Conservation (phyloP, 2,797 vertebrate species). For the Pantherophis vulpinus region DNA sequence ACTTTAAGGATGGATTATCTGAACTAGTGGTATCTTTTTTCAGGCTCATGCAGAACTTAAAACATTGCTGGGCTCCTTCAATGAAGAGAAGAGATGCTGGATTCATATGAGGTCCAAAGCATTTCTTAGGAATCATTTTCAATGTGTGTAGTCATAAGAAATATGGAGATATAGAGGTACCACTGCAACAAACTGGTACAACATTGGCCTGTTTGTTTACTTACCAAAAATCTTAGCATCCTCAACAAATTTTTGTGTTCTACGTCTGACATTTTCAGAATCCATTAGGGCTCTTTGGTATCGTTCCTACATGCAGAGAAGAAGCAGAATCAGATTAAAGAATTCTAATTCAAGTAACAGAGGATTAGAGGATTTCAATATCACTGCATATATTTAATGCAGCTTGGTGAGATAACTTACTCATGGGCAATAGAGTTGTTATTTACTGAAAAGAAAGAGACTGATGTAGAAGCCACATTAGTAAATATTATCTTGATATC, state of each 20-base stretch:
- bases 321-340: constrained; percentile 31
- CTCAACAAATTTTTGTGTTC: constrained; percentile 85
- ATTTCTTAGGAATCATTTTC: background rate
- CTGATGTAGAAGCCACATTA: background rate
- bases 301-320: constrained; percentile 71
- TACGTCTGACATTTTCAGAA: constrained; percentile 77
- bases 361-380: background rate
- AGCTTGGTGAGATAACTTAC: background rate
- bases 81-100: background rate
- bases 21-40: background rate
- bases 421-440: background rate
- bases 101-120: background rate
- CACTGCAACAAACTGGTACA: background rate
- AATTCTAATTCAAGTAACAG: background rate
- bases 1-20: background rate
- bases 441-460: background rate
- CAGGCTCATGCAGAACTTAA: background rate
- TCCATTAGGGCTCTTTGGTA: constrained; percentile 78
- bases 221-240: constrained; percentile 87
- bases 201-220: constrained; percentile 25
- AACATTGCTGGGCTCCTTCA: background rate
- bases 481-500: background rate
- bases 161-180: background rate
- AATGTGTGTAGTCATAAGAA: background rate
- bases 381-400: background rate